Conservation (phyloP, 2,888 invertebrate species). For the Prosopocoilus inquinatus region DNA sequence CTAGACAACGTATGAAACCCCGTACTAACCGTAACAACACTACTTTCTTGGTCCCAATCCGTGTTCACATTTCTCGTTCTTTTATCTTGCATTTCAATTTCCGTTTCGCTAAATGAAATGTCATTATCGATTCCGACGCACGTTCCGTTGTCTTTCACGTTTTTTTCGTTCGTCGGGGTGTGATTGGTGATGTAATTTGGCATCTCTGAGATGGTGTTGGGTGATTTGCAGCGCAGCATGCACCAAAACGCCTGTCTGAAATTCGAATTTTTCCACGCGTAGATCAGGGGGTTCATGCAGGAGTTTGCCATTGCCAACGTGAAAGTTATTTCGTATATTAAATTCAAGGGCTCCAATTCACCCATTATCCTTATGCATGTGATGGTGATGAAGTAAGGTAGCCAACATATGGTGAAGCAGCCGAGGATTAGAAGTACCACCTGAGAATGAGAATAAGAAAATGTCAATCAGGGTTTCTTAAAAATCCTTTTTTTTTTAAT, state of each 20-base stretch:
- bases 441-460: slow-evolving; percentile 49
- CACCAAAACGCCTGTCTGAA: slow-evolving; percentile 72
- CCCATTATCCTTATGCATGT: slow-evolving; percentile 39
- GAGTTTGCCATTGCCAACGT: slow-evolving; percentile 77
- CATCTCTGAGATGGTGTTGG: slow-evolving; percentile 53
- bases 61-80: slow-evolving; percentile 4
- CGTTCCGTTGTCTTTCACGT: no score
- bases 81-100: slow-evolving; percentile 9
- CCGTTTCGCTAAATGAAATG: slow-evolving; percentile 3
- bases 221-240: slow-evolving; percentile 64
- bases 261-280: slow-evolving; percentile 81
- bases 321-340: slow-evolving; percentile 46
- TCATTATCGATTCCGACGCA: no score
- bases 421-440: slow-evolving; percentile 76
- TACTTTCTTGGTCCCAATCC: slow-evolving; percentile 12
- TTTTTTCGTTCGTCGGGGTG: slow-evolving; percentile 43
- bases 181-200: slow-evolving; percentile 54
- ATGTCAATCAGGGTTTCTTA: no score
- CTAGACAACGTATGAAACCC: slow-evolving; percentile 4
- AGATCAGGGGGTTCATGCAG: slow-evolving; percentile 78
- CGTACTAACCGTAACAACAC: slow-evolving; percentile 5
- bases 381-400: slow-evolving; percentile 70
- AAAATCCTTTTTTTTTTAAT: no score
- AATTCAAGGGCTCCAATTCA: slow-evolving; percentile 18
- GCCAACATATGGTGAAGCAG: slow-evolving; percentile 78